Base-by-base conservation (phyloP, 2,888 invertebrate species). In the Aspidapion aeneum region DNA sequence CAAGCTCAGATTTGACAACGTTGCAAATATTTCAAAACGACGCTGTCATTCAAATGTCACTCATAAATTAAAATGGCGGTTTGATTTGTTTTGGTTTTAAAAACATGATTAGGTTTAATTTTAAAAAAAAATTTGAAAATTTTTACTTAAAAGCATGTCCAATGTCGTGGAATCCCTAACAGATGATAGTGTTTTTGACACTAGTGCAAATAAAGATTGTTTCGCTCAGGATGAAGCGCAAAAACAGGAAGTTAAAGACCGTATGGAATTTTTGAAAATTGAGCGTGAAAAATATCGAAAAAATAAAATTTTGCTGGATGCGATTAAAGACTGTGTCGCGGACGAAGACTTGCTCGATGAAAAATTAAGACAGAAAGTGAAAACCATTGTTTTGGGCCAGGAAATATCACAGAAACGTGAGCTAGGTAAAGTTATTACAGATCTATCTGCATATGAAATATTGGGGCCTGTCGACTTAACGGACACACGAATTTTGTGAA, bases 301-400 rank as follows among this genome's bases (percentile, higher is more conserved):
- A 62, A 71, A 73, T 62, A 74, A 74, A 67, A 72, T 75, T 21
- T 62, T 77, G 54, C 67, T 69, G 62, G 73, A 75, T 57, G 67
- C 70, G 17, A 56, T 77, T 57, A 65, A 71, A 61, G 74, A 74
- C 60, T 72, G 69, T 61, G 49, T 70, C 5, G 69, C 64, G 48
- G 68, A 71, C 56, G 67, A 64, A 56, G 68, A 66, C 57, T 60
- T 66, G 21, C 48, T 74, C 22, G 68, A 70, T 56, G 61, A 61
- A 18, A 68, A 71, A 48, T 62, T 76, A 18, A 71, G 68, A 67
- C 58, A 64, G 5, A 78, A 77, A 68, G 63, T 77, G 48, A 66
- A 68, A 55, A 68, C 71, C 58, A 70, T 75, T 22, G 67, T 75
- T 56, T 68, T 71, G 55, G 60, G 48, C 58, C 62, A 48, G 7